Evolutionary conservation across 2,888 invertebrate genomes (phyloP).

Genomic region (Acleris sparsana): DNA sequence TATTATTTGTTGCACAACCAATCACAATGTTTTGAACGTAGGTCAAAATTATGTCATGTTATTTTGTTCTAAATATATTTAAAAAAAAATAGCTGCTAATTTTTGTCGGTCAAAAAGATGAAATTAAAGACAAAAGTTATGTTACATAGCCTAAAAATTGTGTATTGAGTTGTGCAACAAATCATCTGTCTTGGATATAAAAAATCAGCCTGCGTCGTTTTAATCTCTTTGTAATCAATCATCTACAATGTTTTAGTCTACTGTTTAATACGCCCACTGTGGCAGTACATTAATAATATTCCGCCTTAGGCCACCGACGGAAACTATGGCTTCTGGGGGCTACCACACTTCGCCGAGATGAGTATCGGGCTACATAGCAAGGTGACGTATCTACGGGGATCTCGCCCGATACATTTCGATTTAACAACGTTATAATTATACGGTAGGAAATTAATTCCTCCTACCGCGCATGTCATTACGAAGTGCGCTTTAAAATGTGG

Average conservation of each 20-base stretch:
- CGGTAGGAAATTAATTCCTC: conserved; percentile 36
- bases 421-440: conserved; percentile 36
- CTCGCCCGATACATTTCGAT: conserved; percentile 31
- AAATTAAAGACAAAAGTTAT: too few species aligned
- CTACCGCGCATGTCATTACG: conserved; percentile 29
- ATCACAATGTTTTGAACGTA: too few species aligned
- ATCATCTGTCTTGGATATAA: too few species aligned
- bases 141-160: too few species aligned
- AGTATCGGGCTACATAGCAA: conserved; percentile 34
- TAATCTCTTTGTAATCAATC: too few species aligned
- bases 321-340: conserved; percentile 41
- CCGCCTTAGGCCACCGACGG: conserved; percentile 48
- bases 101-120: too few species aligned
- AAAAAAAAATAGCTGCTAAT: too few species aligned
- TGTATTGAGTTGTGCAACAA: too few species aligned
- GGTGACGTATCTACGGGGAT: conserved; percentile 36
- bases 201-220: too few species aligned
- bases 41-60: too few species aligned
- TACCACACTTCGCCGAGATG: conserved; percentile 34
- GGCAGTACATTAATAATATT: conserved; percentile 48
- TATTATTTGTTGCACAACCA: too few species aligned
- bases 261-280: conserved; percentile 15
- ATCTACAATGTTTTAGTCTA: conserved; percentile 1
- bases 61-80: too few species aligned
- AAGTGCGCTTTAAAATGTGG: conserved; percentile 28